Evolutionary conservation across 2,888 invertebrate genomes (phyloP).

Genomic region (Hemicrepidius hirtus): DNA sequence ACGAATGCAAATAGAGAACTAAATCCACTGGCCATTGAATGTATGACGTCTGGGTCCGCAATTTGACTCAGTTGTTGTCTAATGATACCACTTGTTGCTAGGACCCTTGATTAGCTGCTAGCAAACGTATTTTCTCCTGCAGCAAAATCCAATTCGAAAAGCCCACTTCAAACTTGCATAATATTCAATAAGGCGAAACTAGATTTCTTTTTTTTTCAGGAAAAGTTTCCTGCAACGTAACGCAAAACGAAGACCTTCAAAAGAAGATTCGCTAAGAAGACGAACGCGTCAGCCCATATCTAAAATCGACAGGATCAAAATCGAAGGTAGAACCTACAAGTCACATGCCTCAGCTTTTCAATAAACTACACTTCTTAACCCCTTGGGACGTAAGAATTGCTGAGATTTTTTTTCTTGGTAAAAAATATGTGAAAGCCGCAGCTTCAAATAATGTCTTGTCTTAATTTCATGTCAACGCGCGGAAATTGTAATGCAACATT

Average conservation of each 20-base stretch:
- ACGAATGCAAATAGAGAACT: constrained; percentile 57
- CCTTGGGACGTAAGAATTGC: background rate
- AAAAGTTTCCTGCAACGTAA: too few relatives aligned
- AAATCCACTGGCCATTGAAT: constrained; percentile 56
- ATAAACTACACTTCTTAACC: background rate
- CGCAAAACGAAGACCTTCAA: background rate
- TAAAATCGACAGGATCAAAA: background rate
- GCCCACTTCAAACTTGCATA: constrained; percentile 21
- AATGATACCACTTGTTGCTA: constrained; percentile 63
- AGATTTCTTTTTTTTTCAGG: too few relatives aligned
- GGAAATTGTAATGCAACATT: too few relatives aligned
- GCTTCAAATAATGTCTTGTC: too few relatives aligned
- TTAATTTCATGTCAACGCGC: too few relatives aligned
- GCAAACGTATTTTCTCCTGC: constrained; percentile 14
- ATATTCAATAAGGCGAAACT: background rate
- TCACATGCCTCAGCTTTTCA: constrained; percentile 10
- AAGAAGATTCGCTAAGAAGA: background rate
- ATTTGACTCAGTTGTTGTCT: constrained; percentile 60
- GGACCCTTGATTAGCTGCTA: constrained; percentile 36
- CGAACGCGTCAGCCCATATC: background rate
- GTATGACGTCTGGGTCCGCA: constrained; percentile 54
- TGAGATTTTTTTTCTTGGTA: background rate
- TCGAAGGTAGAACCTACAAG: background rate
- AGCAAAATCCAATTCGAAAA: constrained; percentile 7
- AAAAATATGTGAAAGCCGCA: too few relatives aligned